A percentile compares a stretch with the other conserved stretches of the same genome.
Evolutionary conservation across 2,888 invertebrate genomes (phyloP).

Genomic region (Lamellibrachia columna): DNA sequence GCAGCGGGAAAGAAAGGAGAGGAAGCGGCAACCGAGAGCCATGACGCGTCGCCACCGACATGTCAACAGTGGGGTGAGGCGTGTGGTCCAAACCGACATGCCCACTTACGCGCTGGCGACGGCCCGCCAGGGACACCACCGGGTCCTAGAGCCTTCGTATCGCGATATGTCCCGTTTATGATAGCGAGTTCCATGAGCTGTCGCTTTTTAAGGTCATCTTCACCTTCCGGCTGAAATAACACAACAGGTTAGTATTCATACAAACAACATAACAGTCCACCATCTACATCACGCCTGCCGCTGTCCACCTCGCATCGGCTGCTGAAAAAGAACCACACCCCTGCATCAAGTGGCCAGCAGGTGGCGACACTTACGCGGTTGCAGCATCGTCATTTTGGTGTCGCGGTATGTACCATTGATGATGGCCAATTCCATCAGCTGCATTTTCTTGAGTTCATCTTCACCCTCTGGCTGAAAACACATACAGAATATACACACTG

Average conservation of each 20-base stretch:
- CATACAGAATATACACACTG: conserved; percentile 9
- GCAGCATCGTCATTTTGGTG: conserved; percentile 39
- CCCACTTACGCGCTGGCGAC: background rate
- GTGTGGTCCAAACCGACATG: conserved; percentile 11
- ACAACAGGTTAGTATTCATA: conserved; percentile 23
- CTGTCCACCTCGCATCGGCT: background rate
- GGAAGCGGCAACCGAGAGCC: background rate
- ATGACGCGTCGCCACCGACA: background rate
- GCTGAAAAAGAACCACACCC: background rate
- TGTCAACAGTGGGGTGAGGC: background rate
- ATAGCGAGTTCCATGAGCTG: conserved; percentile 99
- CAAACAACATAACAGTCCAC: background rate
- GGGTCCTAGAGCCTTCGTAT: conserved; percentile 40
- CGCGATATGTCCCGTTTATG: conserved; percentile 95
- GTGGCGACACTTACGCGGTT: conserved; percentile 23
- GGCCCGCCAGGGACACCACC: background rate
- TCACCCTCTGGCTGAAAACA: conserved; percentile 91
- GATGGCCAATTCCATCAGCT: conserved; percentile 99
- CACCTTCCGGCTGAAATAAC: conserved; percentile 90
- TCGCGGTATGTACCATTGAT: conserved; percentile 94
- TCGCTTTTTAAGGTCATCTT: conserved; percentile 99
- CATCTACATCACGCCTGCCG: background rate
- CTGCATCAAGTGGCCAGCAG: conserved; percentile 13
- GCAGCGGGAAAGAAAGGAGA: background rate
- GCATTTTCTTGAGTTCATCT: conserved; percentile 98